Evolutionary conservation across 1,140 invertebrate species (phyloP).

Genomic region (Reticulitermes speratus): DNA sequence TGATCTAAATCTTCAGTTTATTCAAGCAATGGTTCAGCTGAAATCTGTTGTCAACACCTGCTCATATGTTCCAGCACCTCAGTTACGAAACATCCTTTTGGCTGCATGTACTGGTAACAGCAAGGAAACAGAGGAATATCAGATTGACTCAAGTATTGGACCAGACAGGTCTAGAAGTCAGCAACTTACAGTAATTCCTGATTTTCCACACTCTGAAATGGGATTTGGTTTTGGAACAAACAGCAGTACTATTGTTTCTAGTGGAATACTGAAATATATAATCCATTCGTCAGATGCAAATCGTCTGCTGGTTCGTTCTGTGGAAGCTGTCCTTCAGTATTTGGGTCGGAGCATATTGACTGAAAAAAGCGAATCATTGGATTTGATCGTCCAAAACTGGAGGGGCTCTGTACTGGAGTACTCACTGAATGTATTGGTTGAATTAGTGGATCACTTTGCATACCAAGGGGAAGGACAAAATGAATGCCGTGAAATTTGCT

Average conservation of each 20-base stretch:
- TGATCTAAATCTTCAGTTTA: background rate
- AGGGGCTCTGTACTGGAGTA: background rate
- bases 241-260: background rate
- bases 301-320: background rate
- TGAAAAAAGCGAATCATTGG: background rate
- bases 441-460: background rate
- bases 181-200: background rate
- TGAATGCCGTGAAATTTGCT: slow-evolving; percentile 1
- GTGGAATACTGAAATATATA: slow-evolving; percentile 8
- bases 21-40: background rate
- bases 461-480: background rate
- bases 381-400: background rate
- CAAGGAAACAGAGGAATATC: background rate
- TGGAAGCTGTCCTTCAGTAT: background rate
- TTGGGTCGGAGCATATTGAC: background rate
- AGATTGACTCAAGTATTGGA: background rate
- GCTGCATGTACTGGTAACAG: background rate
- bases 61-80: background rate
- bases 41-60: background rate
- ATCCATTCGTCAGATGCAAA: background rate
- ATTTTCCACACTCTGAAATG: background rate
- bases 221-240: background rate
- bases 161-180: background rate
- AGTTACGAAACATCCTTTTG: background rate
- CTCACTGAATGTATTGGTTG: background rate